These are phyloP conservation scores for Lytechinus pictus DNA, from an alignment of 35 echinoderm and acorn worm genomes.

Conservation along the genomic window DNA sequence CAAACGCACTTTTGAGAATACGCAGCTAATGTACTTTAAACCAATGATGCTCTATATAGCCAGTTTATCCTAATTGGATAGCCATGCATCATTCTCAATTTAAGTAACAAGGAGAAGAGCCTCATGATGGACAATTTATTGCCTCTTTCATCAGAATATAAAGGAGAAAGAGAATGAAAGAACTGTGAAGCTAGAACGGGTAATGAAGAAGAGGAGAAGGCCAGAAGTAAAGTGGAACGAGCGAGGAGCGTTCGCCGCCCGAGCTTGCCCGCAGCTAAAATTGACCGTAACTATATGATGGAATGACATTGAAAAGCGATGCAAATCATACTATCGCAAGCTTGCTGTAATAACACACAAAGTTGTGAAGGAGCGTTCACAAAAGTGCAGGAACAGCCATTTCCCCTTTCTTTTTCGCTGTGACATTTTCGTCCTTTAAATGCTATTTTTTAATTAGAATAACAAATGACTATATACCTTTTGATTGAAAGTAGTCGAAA, in stretches of 20 bases:
- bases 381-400: background rate
- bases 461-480: background rate
- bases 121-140: constrained; percentile 34
- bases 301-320: constrained; percentile 38
- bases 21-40: constrained; percentile 32
- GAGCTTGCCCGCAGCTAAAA: constrained; percentile 13
- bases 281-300: constrained; percentile 2
- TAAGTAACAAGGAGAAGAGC: constrained; percentile 22
- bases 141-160: background rate
- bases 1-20: background rate
- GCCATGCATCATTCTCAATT: constrained; percentile 29
- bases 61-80: constrained; percentile 40
- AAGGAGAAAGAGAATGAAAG: constrained; percentile 7
- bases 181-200: background rate
- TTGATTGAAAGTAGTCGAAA: background rate
- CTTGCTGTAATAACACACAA: constrained; percentile 32
- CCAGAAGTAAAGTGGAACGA: background rate
- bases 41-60: constrained; percentile 19
- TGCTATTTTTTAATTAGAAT: background rate
- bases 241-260: background rate
- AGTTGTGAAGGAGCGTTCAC: constrained; percentile 28
- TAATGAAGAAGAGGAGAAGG: background rate
- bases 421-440: background rate
- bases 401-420: background rate
- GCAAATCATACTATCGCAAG: constrained; percentile 1